Conservation (phyloP, 1,140 invertebrate genomes). For the Diplogasteroides magnus region DNA sequence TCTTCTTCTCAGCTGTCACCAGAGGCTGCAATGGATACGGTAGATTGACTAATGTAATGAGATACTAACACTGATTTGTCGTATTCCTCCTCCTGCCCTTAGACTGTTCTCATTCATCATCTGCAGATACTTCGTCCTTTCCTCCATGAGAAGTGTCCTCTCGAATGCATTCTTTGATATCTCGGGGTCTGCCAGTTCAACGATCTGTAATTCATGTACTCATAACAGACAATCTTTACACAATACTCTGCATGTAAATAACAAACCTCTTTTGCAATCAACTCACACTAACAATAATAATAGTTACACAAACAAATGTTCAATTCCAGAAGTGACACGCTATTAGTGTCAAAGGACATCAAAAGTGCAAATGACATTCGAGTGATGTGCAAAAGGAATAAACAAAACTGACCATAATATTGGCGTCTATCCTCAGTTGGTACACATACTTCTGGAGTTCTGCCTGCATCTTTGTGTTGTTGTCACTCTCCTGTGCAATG, state of each 20-base stretch:
- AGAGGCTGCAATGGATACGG: slow-evolving; percentile 6
- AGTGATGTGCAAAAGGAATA: too few relatives aligned
- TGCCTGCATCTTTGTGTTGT: slow-evolving; percentile 99
- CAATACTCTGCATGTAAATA: too few relatives aligned
- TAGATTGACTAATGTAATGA: not conserved
- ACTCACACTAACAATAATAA: too few relatives aligned
- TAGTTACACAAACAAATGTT: too few relatives aligned
- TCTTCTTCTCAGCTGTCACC: slow-evolving; percentile 19
- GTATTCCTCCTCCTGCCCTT: not conserved
- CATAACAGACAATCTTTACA: too few relatives aligned
- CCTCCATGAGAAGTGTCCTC: slow-evolving; percentile 96
- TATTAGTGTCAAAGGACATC: not conserved
- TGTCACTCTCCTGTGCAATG: slow-evolving; percentile 96
- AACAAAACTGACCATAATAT: slow-evolving; percentile 58
- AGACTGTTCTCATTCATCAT: slow-evolving; percentile 59
- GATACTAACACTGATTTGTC: not conserved
- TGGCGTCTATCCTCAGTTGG: slow-evolving; percentile 93
- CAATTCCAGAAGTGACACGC: too few relatives aligned
- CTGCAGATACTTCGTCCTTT: slow-evolving; percentile 86
- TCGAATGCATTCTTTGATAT: slow-evolving; percentile 98
- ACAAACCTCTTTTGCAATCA: not conserved
- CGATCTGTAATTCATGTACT: slow-evolving; percentile 26
- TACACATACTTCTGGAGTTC: slow-evolving; percentile 95
- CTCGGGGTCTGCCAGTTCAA: slow-evolving; percentile 69
- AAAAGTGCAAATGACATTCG: slow-evolving; percentile 9